These are phyloP conservation scores for Sebastes diaconus DNA, from an alignment of 2,797 vertebrate species.

Conservation along the genomic window DNA sequence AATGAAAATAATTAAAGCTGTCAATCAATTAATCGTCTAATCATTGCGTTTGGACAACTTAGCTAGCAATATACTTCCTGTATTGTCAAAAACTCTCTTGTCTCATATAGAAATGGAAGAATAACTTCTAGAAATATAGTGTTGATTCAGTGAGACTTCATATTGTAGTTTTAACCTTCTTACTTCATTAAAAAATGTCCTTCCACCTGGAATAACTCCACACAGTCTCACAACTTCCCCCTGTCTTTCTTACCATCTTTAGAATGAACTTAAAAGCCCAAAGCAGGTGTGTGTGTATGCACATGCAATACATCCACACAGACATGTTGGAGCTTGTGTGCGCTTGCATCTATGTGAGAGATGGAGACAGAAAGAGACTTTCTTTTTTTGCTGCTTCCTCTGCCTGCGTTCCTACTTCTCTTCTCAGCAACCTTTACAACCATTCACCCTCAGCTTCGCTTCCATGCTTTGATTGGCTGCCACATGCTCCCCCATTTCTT, in stretches of 20 bases:
- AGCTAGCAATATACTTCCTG: background rate
- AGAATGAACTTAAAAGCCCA: slow-evolving; percentile 10
- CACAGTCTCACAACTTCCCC: background rate
- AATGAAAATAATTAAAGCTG: background rate
- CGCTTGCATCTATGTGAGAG: slow-evolving; percentile 31
- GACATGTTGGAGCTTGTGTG: slow-evolving; percentile 35
- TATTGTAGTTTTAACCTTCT: background rate
- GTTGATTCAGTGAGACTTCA: background rate
- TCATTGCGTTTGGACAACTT: background rate
- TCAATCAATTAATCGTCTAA: background rate
- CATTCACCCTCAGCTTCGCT: slow-evolving; percentile 47
- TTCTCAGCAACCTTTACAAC: slow-evolving; percentile 40
- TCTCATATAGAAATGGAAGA: background rate
- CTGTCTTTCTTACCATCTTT: background rate
- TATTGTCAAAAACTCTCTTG: background rate
- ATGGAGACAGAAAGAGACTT: slow-evolving; percentile 24
- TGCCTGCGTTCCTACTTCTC: slow-evolving; percentile 40
- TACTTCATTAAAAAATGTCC: background rate
- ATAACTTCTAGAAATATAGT: background rate
- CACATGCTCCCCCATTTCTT: background rate
- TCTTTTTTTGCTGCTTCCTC: slow-evolving; percentile 37
- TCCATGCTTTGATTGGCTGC: slow-evolving; percentile 64
- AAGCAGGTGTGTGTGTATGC: slow-evolving; percentile 22
- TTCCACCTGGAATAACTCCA: background rate
- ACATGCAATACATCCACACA: slow-evolving; percentile 36